Evolutionary conservation across 2,888 invertebrate species (phyloP).

Genomic region (Sphinx pinastri): DNA sequence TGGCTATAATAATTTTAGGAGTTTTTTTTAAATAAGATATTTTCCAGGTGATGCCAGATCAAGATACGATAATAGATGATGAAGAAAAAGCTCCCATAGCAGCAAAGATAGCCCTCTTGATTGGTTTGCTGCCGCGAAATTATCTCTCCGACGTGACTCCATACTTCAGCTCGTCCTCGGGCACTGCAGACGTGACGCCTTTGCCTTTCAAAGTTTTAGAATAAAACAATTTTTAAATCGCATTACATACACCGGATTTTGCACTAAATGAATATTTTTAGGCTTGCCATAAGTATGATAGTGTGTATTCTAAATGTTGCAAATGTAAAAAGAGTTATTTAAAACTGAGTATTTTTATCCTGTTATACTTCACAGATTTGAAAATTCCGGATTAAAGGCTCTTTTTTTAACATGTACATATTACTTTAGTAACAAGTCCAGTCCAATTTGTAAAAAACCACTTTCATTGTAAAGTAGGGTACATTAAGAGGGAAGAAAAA

Average conservation of each 20-base stretch:
- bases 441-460: background rate
- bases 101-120: constrained; percentile 81
- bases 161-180: constrained; percentile 62
- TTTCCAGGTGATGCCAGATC: constrained; percentile 91
- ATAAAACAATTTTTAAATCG: constrained; percentile 40
- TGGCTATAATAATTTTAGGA: no score
- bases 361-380: background rate
- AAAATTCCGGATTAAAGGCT: background rate
- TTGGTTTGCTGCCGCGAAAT: constrained; percentile 79
- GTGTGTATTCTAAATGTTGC: constrained; percentile 4
- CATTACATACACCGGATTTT: background rate
- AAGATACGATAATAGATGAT: constrained; percentile 81
- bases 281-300: background rate
- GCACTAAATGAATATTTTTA: constrained; percentile 19
- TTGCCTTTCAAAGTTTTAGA: constrained; percentile 75
- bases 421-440: background rate
- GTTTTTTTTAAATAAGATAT: background rate
- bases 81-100: constrained; percentile 82
- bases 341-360: background rate
- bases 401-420: background rate
- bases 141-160: constrained; percentile 73
- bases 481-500: no score
- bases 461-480: no score
- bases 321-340: background rate
- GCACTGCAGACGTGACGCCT: constrained; percentile 59